Evolutionary conservation across 2,888 invertebrate genomes (phyloP).

Genomic region (Lepidocyrtoides sp.): DNA sequence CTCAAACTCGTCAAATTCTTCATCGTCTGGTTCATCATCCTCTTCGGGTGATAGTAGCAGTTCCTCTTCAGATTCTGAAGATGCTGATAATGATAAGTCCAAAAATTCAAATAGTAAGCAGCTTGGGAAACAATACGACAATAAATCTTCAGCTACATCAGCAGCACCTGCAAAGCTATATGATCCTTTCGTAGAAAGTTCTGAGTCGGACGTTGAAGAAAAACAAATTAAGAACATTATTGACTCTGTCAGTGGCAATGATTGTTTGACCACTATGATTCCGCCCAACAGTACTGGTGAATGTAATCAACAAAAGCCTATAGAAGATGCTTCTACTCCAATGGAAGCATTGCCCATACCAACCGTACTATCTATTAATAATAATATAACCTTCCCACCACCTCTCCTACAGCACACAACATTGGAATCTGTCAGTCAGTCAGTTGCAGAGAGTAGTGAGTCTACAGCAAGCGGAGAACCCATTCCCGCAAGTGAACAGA

Average conservation of each 20-base stretch:
- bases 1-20: slow-evolving; percentile 50
- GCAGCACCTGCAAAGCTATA: slow-evolving; percentile 45
- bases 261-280: no score
- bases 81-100: slow-evolving; percentile 16
- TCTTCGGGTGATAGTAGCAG: slow-evolving; percentile 63
- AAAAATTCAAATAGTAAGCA: neutral
- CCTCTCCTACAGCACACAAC: neutral
- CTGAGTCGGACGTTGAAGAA: slow-evolving; percentile 62
- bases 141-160: neutral
- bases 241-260: no score
- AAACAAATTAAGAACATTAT: neutral
- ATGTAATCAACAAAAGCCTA: neutral
- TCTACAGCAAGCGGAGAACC: neutral
- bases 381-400: neutral
- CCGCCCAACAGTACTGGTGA: no score
- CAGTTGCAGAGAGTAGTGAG: no score
- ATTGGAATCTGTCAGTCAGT: no score
- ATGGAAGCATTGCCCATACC: slow-evolving; percentile 56
- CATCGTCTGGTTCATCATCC: slow-evolving; percentile 50
- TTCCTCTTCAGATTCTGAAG: slow-evolving; percentile 72
- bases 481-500: neutral
- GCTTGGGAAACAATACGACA: no score
- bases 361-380: slow-evolving; percentile 6
- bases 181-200: slow-evolving; percentile 72
- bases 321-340: neutral